Evolutionary conservation across 1,140 invertebrate genomes (phyloP), one percentile per base, ranked within the genome.

Genomic region (Teleopsis dalmanni): DNA sequence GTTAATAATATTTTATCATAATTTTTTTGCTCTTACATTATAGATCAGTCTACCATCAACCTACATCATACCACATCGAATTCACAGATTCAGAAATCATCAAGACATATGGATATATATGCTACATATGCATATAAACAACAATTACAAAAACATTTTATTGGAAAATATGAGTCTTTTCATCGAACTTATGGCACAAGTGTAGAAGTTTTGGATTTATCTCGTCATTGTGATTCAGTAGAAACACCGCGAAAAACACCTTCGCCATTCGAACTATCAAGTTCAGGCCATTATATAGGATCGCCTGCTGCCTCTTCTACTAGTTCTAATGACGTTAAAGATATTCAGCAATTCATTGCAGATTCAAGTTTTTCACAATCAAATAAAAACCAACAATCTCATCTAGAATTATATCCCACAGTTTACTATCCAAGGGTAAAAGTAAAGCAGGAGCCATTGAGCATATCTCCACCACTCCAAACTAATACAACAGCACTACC

Each of bases 101-200:
- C n/a, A n/a, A 42, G 26, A 19, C 64, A 65, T 50, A 57, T 67
- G 58, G 64, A 67, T 56, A 47, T 67, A 27, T 67, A 67, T 38
- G 50, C 64, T 11, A 60, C 65, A 47, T 67, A 67, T 31, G 64
- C 64, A 56, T 66, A 67, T 51, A 63, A 67, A 51, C 64, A 67
- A 41, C 64, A 67, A 43, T 57, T 62, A 14, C 53, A 53, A 58
- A 40, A 57, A 52, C 53, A 57, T 19, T 23, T 54, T 44, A 41
- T 52, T 56, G 21, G 36, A 50, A 16, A 44, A 29, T 57, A n/a
- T 51, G 56, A 18, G 51, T 36, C 59, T 49, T 36, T 47, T 53
- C 40, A 57, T 57, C 23, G 53, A 60, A 18, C 55, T 21, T 33
- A 35, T 37, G 3, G 52, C 11, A 35, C 47, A 25, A 47, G 53